Evolutionary conservation across 2,888 invertebrate species (phyloP).

Genomic region (Cistogaster globosa): DNA sequence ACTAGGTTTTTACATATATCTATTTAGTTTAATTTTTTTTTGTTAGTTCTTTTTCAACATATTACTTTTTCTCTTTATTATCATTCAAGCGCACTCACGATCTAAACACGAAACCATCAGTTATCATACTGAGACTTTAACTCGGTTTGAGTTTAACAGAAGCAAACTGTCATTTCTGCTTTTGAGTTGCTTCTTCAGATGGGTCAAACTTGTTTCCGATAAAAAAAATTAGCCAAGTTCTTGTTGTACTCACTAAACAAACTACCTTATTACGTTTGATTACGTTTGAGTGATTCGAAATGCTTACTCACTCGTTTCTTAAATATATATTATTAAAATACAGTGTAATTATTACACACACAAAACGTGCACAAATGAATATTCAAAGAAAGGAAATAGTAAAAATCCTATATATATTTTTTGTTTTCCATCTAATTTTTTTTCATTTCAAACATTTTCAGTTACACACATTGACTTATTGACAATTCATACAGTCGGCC

Average conservation of each 20-base stretch:
- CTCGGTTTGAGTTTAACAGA: slow-evolving; percentile 80
- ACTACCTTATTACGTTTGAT: slow-evolving; percentile 64
- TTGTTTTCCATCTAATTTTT: slow-evolving; percentile 6
- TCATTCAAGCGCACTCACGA: slow-evolving; percentile 74
- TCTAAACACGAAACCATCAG: slow-evolving; percentile 82
- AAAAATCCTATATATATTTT: not conserved
- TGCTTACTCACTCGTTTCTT: slow-evolving; percentile 75
- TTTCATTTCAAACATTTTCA: slow-evolving; percentile 14
- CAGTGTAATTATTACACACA: not conserved
- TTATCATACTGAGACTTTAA: slow-evolving; percentile 80
- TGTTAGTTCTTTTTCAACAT: slow-evolving; percentile 41
- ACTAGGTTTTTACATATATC: too few species aligned
- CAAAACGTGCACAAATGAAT: not conserved
- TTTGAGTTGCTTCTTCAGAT: slow-evolving; percentile 53
- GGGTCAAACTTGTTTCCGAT: slow-evolving; percentile 37
- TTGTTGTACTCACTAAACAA: slow-evolving; percentile 66
- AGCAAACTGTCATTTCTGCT: slow-evolving; percentile 62
- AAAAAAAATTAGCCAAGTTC: slow-evolving; percentile 43
- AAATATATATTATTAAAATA: slow-evolving; percentile 30
- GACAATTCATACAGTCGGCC: slow-evolving; percentile 55
- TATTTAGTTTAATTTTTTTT: not conserved
- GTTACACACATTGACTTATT: not conserved
- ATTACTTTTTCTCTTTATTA: slow-evolving; percentile 71
- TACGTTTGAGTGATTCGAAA: slow-evolving; percentile 75
- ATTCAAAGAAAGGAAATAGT: not conserved